phyloP scores from a whole-genome alignment of 1,140 invertebrate species.

The Caerostris darwini region DNA sequence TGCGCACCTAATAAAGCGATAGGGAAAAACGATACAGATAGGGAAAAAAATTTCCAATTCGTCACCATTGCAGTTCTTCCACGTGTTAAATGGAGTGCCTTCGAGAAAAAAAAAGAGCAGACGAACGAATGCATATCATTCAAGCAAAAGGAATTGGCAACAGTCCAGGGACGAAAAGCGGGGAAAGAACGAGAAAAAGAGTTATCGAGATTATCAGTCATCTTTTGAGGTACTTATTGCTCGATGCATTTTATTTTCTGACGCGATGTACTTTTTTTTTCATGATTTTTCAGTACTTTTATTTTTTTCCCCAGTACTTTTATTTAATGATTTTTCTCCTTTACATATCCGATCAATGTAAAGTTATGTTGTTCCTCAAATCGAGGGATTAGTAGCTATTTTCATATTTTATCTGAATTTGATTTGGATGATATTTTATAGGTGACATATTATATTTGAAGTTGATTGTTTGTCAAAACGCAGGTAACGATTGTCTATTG shows the following conservation, averaged over 20 bases:
- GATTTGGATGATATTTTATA: neutral
- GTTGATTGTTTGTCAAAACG: no score
- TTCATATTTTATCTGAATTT: neutral
- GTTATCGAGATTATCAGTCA: conserved; percentile 56
- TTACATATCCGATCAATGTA: neutral
- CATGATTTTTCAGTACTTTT: neutral
- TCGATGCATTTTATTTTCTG: conserved; percentile 48
- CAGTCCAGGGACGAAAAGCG: neutral
- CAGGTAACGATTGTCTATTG: neutral
- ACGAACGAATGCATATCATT: conserved; percentile 59
- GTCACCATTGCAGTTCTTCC: conserved; percentile 32
- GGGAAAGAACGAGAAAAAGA: conserved; percentile 33
- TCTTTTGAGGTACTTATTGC: conserved; percentile 69
- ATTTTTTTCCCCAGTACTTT: no score
- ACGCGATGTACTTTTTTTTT: neutral
- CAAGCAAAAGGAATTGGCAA: conserved; percentile 52
- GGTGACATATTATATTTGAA: neutral
- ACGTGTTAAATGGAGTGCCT: conserved; percentile 54
- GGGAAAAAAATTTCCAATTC: neutral
- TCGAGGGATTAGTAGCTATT: neutral
- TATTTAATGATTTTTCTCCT: neutral
- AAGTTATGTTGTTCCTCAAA: conserved; percentile 3
- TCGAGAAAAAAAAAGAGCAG: neutral
- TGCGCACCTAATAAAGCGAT: neutral
- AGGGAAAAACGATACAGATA: neutral